Evolutionary conservation across 2,888 invertebrate genomes (phyloP).

Genomic region (Chrysolina oricalcia): DNA sequence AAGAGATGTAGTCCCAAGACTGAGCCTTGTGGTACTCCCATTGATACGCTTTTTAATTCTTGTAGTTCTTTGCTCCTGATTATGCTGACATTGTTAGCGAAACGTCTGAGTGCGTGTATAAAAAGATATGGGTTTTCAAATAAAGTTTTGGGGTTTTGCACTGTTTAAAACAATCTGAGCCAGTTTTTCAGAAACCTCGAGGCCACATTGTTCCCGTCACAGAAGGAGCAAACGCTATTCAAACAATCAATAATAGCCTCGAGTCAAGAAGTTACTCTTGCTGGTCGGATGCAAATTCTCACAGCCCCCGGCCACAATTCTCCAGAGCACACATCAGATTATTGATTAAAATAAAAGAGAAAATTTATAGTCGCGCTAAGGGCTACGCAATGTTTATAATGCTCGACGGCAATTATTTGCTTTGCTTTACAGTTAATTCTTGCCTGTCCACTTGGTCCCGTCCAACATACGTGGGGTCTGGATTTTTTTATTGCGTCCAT

Average conservation of each 20-base stretch:
- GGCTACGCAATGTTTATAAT: conserved; percentile 28
- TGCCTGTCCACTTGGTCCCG: conserved; percentile 12
- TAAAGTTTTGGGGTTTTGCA: no score
- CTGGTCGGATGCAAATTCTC: conserved; percentile 36
- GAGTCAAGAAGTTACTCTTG: conserved; percentile 17
- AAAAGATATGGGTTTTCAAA: no score
- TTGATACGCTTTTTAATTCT: no score
- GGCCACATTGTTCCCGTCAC: conserved; percentile 3
- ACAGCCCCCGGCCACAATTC: conserved; percentile 27
- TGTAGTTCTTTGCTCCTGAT: no score
- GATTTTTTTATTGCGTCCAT: not conserved
- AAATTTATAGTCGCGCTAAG: conserved; percentile 31
- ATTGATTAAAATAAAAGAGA: conserved; percentile 39
- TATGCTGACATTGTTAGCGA: no score
- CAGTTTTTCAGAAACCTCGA: not conserved
- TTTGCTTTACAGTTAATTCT: conserved; percentile 17
- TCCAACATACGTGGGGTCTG: conserved; percentile 22
- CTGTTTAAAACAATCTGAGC: no score
- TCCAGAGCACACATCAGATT: conserved; percentile 37
- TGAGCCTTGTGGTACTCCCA: no score
- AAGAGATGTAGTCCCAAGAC: no score
- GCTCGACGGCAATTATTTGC: conserved; percentile 14
- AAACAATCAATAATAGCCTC: conserved; percentile 10
- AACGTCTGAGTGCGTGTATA: no score
- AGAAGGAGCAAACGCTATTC: not conserved